Evolutionary conservation across 92 coral and sea anemone species (phyloP), one percentile per base, ranked within the genome.

Genomic region (Actinernus sp.): DNA sequence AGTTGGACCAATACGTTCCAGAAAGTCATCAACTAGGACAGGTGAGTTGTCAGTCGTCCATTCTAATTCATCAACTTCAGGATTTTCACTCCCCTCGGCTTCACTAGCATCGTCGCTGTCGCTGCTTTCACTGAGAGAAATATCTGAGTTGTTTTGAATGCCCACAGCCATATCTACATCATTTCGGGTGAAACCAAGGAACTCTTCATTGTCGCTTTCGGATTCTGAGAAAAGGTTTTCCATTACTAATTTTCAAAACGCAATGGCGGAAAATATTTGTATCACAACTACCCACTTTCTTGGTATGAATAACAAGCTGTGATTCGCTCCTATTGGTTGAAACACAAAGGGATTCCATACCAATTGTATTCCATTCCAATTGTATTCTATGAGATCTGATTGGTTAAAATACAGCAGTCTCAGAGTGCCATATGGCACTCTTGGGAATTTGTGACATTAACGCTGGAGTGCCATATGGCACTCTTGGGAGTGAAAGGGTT

Each of bases 341-440:
- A 73, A 73, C 44, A 61, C 79, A 51, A 62, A n/a, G n/a, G n/a
- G n/a, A n/a, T n/a, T n/a, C n/a, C n/a, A n/a, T n/a, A n/a, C n/a
- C n/a, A n/a, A n/a, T n/a, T n/a, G n/a, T n/a, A n/a, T n/a, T n/a
- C n/a, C n/a, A n/a, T n/a, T n/a, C n/a, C n/a, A 27, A 2, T 19
- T 6, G 31, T 49, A 68, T 60, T 49, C 68, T 55, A 68, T 55
- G 18, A 62, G 76, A 58, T 78, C 49, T 66, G 59, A 61, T 78
- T 78, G 78, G 85, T 78, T 57, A 39, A 78, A 68, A 69, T 73
- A 69, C 61, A 69, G 78, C 77, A 60, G 61, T 60, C 32, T 29
- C 50, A 69, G 61, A 52, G 86, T 69, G 73, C 86, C 74, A 70
- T 39, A 48, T 58, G 79, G 68, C 68, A 79, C 86, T 71, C 86